Conservation (phyloP, 2,888 invertebrate species). For the Luffia ferchaultella region DNA sequence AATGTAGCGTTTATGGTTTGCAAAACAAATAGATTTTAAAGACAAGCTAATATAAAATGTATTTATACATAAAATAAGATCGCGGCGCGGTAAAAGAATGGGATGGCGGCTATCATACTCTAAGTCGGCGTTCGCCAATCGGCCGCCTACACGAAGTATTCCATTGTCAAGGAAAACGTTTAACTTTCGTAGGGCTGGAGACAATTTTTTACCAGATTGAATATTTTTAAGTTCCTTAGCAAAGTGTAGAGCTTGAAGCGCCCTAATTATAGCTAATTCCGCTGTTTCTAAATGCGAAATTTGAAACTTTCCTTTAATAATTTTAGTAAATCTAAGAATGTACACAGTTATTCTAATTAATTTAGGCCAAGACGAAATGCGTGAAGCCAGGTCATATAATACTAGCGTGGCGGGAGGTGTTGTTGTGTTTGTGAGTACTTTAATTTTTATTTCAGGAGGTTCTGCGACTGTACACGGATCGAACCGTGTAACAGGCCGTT, state of each 20-base stretch:
- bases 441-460: not conserved
- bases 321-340: conserved; percentile 1
- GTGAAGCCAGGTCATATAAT: not conserved
- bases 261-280: not conserved
- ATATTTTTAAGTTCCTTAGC: not conserved
- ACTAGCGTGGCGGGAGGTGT: not conserved
- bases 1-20: too few relatives aligned
- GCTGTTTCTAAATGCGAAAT: not conserved
- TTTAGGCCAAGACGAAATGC: conserved; percentile 7
- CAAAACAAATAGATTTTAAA: too few relatives aligned
- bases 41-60: too few relatives aligned
- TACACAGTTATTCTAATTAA: not conserved
- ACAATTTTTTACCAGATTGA: not conserved
- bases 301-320: too few relatives aligned
- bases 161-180: not conserved
- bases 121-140: not conserved
- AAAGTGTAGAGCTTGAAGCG: not conserved
- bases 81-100: not conserved
- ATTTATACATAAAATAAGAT: conserved; percentile 1
- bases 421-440: not conserved
- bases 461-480: not conserved
- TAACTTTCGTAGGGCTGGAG: not conserved
- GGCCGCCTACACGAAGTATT: conserved; percentile 1
- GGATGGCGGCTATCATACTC: not conserved
- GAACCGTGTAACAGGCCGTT: conserved; percentile 1